Conservation (phyloP, 2,113 vertebrate species). For the Leptocoma aspasia region DNA sequence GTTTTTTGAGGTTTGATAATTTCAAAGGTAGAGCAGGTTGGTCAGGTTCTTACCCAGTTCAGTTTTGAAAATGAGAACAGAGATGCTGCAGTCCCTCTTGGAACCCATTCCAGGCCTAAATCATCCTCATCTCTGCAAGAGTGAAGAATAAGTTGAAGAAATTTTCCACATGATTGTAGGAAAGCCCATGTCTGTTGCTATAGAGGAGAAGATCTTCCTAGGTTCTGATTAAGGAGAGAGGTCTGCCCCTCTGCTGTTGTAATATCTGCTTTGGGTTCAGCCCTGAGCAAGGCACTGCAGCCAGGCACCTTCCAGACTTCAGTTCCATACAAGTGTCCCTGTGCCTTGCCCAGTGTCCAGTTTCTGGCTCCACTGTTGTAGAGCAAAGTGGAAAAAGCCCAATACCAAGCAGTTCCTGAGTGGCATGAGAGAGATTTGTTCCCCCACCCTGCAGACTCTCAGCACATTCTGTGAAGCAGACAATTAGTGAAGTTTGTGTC, state of each 20-base stretch:
- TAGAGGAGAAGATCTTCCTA: neutral
- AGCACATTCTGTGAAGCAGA: neutral
- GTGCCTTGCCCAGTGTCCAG: neutral
- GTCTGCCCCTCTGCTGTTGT: neutral
- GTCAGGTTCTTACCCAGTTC: neutral
- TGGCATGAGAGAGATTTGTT: neutral
- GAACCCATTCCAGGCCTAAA: neutral
- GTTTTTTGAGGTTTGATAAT: neutral
- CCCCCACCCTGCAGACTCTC: neutral
- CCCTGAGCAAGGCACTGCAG: neutral
- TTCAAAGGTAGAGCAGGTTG: neutral
- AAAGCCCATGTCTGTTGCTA: neutral
- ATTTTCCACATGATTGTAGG: neutral
- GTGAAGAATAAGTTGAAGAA: neutral
- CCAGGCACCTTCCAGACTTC: neutral
- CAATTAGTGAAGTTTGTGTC: neutral
- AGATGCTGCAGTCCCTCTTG: neutral
- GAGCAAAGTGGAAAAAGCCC: neutral
- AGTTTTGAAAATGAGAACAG: neutral
- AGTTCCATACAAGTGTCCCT: rapidly evolving
- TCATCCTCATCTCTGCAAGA: neutral
- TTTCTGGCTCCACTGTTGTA: neutral
- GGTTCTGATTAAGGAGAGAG: neutral
- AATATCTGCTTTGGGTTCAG: rapidly evolving
- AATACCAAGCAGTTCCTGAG: neutral